These are phyloP conservation scores for Microtus obscurus DNA, from an alignment of 2,797 vertebrate genomes.

Conservation along the genomic window DNA sequence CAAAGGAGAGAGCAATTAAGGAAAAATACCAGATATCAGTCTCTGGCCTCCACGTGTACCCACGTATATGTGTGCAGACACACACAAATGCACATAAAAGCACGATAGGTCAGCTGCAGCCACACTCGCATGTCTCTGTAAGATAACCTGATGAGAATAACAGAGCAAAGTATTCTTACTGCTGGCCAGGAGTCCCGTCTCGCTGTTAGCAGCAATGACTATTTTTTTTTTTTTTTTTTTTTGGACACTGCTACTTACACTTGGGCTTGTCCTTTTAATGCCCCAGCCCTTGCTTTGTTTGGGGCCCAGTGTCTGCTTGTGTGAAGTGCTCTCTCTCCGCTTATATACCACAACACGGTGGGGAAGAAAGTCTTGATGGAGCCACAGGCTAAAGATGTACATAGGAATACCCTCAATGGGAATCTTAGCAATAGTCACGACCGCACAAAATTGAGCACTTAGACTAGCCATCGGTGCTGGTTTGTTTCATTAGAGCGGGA, in stretches of 20 bases:
- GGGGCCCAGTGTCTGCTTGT: not conserved
- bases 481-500: not conserved
- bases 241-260: not conserved
- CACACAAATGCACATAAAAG: not conserved
- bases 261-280: not conserved
- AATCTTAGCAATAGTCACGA: not conserved
- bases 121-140: not conserved
- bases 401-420: not conserved
- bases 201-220: not conserved
- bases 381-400: not conserved
- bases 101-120: not conserved
- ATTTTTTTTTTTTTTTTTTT: not conserved
- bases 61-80: not conserved
- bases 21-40: not conserved
- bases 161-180: not conserved
- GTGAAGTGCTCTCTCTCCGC: not conserved
- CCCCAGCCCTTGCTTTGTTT: not conserved
- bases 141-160: not conserved
- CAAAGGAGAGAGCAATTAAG: not conserved
- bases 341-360: accelerated
- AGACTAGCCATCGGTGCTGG: not conserved
- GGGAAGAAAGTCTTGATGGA: not conserved
- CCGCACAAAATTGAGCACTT: not conserved
- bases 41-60: not conserved
- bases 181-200: not conserved